phyloP scores from a whole-genome alignment of 2,113 vertebrate species.

The Oryzias woworae region DNA sequence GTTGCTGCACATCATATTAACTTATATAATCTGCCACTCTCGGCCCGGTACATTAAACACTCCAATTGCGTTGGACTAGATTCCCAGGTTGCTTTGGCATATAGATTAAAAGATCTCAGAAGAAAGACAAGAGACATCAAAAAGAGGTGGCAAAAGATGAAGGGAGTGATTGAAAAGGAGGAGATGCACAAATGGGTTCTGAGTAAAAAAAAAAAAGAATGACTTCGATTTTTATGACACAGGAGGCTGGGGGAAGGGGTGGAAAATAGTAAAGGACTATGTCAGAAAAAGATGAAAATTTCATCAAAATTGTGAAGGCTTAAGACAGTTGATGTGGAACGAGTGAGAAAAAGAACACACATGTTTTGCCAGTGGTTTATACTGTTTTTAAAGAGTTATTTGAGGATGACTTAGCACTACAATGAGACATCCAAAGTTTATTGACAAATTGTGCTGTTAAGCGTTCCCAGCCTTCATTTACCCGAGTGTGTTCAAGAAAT shows the following conservation, averaged over 20 bases:
- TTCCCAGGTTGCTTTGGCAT: conserved; percentile 33
- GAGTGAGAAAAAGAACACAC: conserved; percentile 2
- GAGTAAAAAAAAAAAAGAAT: conserved; percentile 9
- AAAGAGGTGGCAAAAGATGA: conserved; percentile 8
- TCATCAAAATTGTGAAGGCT: conserved; percentile 44
- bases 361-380: conserved; percentile 15
- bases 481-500: background rate
- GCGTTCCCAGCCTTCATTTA: background rate
- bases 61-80: conserved; percentile 15
- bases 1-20: conserved; percentile 37
- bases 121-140: conserved; percentile 23
- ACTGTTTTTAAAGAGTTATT: background rate
- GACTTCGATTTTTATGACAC: conserved; percentile 48
- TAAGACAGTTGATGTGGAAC: conserved; percentile 8
- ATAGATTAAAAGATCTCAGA: conserved; percentile 20
- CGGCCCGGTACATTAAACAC: conserved; percentile 39
- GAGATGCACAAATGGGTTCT: conserved; percentile 29
- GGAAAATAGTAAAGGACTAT: conserved; percentile 17
- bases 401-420: background rate
- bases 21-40: conserved; percentile 32
- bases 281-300: conserved; percentile 55
- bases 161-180: conserved; percentile 11
- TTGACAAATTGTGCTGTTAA: background rate
- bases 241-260: conserved; percentile 20
- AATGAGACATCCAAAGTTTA: background rate